Conservation (phyloP, 2,797 vertebrate species). For the Periparus ater region DNA sequence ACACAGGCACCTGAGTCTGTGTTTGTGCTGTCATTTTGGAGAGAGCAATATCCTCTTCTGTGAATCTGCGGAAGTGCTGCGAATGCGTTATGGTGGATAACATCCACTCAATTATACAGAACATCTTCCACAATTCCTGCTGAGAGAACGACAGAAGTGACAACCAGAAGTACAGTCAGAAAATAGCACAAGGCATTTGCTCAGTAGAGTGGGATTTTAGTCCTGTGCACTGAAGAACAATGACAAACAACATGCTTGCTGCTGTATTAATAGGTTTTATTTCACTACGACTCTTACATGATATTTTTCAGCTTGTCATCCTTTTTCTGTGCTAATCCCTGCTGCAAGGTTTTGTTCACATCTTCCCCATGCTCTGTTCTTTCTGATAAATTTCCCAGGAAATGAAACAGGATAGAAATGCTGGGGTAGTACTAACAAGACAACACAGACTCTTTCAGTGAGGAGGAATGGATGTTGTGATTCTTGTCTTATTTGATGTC, state of each 20-base stretch:
- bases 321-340: neutral
- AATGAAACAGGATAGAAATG: neutral
- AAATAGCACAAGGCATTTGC: neutral
- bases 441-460: neutral
- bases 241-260: neutral
- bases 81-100: neutral
- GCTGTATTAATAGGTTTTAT: neutral
- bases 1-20: neutral
- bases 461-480: neutral
- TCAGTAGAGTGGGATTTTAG: neutral
- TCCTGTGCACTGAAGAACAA: neutral
- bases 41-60: neutral
- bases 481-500: neutral
- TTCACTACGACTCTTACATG: neutral
- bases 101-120: neutral
- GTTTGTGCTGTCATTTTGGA: neutral
- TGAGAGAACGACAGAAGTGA: neutral
- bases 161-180: neutral
- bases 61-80: neutral
- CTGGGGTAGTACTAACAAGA: neutral
- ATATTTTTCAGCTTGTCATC: neutral
- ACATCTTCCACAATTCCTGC: neutral
- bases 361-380: neutral
- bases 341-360: neutral
- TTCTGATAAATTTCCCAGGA: neutral